Evolutionary conservation across 2,888 invertebrate genomes (phyloP), one percentile per base, ranked within the genome.

Genomic region (Argyra leucocephala): DNA sequence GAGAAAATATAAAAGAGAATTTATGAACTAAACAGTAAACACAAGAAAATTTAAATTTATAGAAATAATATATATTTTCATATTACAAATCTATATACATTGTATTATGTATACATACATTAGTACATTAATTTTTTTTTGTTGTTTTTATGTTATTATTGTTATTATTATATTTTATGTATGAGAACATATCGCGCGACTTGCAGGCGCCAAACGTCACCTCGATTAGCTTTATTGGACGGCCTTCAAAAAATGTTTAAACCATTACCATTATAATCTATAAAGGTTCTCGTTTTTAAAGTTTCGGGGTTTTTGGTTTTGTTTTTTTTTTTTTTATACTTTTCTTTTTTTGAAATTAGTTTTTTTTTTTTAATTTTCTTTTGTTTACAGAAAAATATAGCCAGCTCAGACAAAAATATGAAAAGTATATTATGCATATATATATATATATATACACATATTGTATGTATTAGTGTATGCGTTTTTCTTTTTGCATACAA

Each of bases 211-310:
- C 66, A 63, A 63, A 48, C 65, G 63, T 63, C 64, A 67, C 58
- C 63, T 65, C 66, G 58, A 65, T 62, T 64, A 62, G 66, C 61
- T 63, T 63, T 64, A 63, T 66, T 64, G 48, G 61, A 66, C 64
- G 66, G 63, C 66, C 66, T 66, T 66, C 66, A 66, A 64, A 66
- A 66, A 64, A 66, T 64, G 64, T n/a, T 64, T 61, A 23, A 59
- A 15, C 59, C 59, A 59, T 59, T 59, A 23, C 23, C 6, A n/a
- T 57, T 57, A n/a, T 10, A 31, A 48, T 48, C 48, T 48, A 48
- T 48, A n/a, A n/a, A 48, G 48, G 48, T n/a, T 48, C 48, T 48
- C 48, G 48, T 48, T 48, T 31, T 48, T 48, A 48, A n/a, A 48
- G 48, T 48, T 5, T 18, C 18, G 12, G 12, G 12, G 2, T 48